Percentiles rank a stretch among this genome's conserved stretches.
These are phyloP conservation scores for Ictidomys tridecemlineatus DNA, from an alignment of 2,113 vertebrate genomes.

Conservation along the genomic window DNA sequence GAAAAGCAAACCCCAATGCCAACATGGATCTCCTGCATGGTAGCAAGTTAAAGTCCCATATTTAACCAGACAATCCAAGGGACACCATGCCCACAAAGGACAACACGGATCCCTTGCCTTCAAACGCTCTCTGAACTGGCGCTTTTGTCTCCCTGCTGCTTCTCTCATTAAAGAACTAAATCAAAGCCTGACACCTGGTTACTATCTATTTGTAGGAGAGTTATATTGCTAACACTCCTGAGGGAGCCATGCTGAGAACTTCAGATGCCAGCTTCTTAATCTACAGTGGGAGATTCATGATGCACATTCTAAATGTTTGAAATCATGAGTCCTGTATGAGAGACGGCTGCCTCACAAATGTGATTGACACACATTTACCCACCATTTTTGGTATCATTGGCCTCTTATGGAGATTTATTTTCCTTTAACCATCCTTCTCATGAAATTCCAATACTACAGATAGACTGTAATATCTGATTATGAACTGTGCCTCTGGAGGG, in stretches of 20 bases:
- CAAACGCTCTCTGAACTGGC: background rate
- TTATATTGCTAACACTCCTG: background rate
- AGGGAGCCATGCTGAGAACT: background rate
- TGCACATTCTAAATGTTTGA: background rate
- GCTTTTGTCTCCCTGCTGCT: background rate
- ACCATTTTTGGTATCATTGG: background rate
- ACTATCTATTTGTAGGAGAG: background rate
- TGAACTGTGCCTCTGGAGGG: background rate
- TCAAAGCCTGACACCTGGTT: background rate
- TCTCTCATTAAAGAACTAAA: slow-evolving; percentile 8
- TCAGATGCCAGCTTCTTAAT: background rate
- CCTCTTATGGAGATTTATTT: background rate
- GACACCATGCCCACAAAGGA: background rate
- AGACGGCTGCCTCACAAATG: background rate
- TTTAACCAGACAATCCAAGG: background rate
- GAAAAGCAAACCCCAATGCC: background rate
- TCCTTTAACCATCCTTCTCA: background rate
- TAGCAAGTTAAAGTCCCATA: background rate
- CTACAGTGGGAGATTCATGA: background rate
- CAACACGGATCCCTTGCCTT: background rate
- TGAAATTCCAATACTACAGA: background rate
- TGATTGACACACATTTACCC: background rate
- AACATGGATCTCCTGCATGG: background rate
- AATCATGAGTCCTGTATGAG: background rate
- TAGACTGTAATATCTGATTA: background rate